These are phyloP conservation scores for Crossocerus cetratus DNA, from an alignment of 2,888 invertebrate species.

Conservation along the genomic window DNA sequence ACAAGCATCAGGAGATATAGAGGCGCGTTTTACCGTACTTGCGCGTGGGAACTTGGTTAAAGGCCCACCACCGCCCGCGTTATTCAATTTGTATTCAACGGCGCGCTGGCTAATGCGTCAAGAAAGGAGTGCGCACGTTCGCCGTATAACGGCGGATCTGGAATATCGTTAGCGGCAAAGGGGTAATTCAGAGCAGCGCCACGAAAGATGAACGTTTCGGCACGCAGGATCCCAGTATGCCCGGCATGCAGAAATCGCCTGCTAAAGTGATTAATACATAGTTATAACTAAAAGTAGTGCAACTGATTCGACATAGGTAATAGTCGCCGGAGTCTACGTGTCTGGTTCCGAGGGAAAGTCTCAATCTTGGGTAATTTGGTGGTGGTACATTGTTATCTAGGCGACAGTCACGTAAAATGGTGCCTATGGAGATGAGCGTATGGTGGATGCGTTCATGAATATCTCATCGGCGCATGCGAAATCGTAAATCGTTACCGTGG, in stretches of 20 bases:
- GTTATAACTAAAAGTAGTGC: no score
- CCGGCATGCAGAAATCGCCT: slow-evolving; percentile 2
- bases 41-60: slow-evolving; percentile 43
- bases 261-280: slow-evolving; percentile 30
- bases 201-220: slow-evolving; percentile 35
- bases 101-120: slow-evolving; percentile 43
- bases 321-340: no score
- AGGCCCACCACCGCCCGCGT: slow-evolving; percentile 15
- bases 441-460: slow-evolving; percentile 40
- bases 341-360: no score
- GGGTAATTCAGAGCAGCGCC: slow-evolving; percentile 44
- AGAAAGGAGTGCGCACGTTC: slow-evolving; percentile 33
- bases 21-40: slow-evolving; percentile 45
- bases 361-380: no score
- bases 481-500: slow-evolving; percentile 47
- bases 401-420: slow-evolving; percentile 16
- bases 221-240: slow-evolving; percentile 17
- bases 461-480: slow-evolving; percentile 45
- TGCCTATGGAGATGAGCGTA: slow-evolving; percentile 9
- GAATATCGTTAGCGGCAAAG: slow-evolving; percentile 45
- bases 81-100: slow-evolving; percentile 57
- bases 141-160: slow-evolving; percentile 37
- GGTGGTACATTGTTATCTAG: not conserved
- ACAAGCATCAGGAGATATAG: slow-evolving; percentile 22
- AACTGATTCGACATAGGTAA: no score